Evolutionary conservation across 2,113 vertebrate species (phyloP).

Genomic region (Calypte anna): DNA sequence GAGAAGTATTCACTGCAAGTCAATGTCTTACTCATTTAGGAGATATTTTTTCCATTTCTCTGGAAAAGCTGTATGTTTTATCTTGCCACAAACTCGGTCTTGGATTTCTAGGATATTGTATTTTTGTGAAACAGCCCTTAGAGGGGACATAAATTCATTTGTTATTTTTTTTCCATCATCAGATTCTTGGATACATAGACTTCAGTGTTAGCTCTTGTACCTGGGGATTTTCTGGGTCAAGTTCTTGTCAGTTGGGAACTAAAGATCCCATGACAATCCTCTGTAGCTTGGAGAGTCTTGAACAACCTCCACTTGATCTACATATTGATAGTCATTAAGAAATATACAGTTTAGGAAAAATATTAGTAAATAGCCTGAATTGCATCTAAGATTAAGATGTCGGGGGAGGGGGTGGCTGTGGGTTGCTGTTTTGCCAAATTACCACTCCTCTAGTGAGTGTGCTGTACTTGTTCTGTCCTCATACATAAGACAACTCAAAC

Average conservation of each 20-base stretch:
- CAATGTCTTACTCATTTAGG: background rate
- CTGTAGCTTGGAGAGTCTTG: background rate
- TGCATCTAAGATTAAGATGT: background rate
- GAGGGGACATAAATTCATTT: background rate
- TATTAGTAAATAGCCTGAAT: background rate
- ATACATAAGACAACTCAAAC: background rate
- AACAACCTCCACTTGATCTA: background rate
- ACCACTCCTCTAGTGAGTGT: background rate
- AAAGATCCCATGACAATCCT: background rate
- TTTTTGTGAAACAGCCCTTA: constrained; percentile 17
- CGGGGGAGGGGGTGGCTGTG: background rate
- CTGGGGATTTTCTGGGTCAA: constrained; percentile 6
- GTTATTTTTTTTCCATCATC: background rate
- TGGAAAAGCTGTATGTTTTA: background rate
- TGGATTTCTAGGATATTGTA: background rate
- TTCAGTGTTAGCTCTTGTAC: background rate
- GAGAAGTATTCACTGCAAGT: background rate
- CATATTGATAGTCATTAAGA: background rate
- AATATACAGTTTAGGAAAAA: background rate
- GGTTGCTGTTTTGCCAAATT: background rate
- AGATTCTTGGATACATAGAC: constrained; percentile 9
- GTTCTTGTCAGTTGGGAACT: background rate
- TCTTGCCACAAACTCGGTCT: background rate
- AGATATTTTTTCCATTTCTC: background rate
- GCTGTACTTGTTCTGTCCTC: background rate